Conservation (phyloP, 1,140 invertebrate genomes). For the Gryllus bimaculatus region DNA sequence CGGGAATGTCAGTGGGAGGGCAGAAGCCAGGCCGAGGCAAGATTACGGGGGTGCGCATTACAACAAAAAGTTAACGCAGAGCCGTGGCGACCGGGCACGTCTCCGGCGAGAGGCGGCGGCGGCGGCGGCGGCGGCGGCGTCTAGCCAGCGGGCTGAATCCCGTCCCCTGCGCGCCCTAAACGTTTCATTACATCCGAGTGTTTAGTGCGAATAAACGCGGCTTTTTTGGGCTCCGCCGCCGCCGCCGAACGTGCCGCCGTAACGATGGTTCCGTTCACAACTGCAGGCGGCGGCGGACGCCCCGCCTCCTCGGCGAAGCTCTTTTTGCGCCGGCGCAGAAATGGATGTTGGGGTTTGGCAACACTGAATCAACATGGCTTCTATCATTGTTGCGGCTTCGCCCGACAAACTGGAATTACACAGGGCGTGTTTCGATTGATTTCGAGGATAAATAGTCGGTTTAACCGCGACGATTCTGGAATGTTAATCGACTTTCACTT, state of each 20-base stretch:
- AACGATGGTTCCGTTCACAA: background rate
- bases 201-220: conserved; percentile 1
- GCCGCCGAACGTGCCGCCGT: background rate
- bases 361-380: conserved; percentile 1
- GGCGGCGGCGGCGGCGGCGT: too few species aligned
- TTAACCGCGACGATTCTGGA: background rate
- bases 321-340: background rate
- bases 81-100: background rate
- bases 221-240: background rate
- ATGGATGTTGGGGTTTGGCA: conserved; percentile 3
- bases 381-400: background rate
- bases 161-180: background rate
- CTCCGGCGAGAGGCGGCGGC: background rate
- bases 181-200: background rate
- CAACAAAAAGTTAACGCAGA: background rate
- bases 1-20: background rate
- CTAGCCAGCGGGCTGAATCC: too few species aligned
- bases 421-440: background rate
- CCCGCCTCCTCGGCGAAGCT: background rate
- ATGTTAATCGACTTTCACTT: background rate
- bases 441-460: background rate
- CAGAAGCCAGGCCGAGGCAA: background rate
- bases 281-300: background rate
- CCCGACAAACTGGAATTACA: background rate
- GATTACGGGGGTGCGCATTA: background rate